A percentile compares a stretch with the other conserved stretches of the same genome.
Conservation (phyloP, 2,888 invertebrate species). For the Eupithecia subumbrata region DNA sequence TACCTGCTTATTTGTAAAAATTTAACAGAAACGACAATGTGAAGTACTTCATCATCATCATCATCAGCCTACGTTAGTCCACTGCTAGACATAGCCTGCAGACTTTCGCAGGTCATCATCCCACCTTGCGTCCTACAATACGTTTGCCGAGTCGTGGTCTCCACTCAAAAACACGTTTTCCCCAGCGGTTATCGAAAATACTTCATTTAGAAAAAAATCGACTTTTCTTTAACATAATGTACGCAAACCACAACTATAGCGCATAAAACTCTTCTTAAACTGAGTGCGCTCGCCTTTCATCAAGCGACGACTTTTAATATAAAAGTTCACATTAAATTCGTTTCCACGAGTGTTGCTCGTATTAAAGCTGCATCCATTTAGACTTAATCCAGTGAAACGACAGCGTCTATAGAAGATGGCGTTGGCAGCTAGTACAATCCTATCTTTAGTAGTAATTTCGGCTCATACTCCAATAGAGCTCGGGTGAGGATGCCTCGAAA, state of each 20-base stretch:
- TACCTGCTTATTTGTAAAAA: too few species aligned
- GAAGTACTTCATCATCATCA: too few species aligned
- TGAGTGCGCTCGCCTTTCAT: background rate
- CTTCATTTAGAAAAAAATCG: too few species aligned
- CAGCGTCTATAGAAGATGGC: background rate
- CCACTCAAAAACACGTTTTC: too few species aligned
- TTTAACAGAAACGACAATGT: too few species aligned
- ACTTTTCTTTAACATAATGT: too few species aligned
- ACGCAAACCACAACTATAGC: background rate
- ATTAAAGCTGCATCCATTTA: constrained; percentile 43
- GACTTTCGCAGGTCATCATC: too few species aligned
- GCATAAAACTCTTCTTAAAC: background rate
- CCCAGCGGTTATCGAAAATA: too few species aligned
- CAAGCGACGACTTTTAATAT: constrained; percentile 44
- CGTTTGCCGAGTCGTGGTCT: too few species aligned
- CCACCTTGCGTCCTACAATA: too few species aligned
- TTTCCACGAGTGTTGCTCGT: constrained; percentile 40
- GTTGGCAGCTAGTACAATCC: background rate
- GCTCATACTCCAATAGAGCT: background rate
- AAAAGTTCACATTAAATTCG: constrained; percentile 47
- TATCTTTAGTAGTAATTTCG: background rate
- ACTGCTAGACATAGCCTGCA: too few species aligned
- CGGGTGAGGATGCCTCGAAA: background rate
- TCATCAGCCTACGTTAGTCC: too few species aligned
- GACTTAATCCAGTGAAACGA: constrained; percentile 23